These are phyloP conservation scores for Gnathonemus longibarbis DNA, from an alignment of 2,113 vertebrate genomes.

Conservation along the genomic window DNA sequence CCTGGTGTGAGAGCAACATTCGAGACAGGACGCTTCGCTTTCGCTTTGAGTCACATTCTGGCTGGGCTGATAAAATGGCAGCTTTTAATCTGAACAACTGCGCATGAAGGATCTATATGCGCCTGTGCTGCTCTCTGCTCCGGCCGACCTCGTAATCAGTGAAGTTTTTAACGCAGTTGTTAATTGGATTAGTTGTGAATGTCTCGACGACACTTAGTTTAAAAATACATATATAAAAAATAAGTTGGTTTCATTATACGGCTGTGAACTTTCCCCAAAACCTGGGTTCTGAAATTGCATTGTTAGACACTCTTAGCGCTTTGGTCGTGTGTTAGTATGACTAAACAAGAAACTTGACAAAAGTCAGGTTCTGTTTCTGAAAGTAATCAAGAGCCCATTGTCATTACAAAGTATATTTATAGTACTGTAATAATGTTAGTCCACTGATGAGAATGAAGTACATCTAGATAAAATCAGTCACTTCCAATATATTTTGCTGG, in stretches of 20 bases:
- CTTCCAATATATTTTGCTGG: not conserved
- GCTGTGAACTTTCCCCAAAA: not conserved
- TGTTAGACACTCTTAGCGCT: not conserved
- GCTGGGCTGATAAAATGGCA: not conserved
- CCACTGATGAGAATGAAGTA: not conserved
- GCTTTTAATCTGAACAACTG: not conserved
- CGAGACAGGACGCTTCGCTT: not conserved
- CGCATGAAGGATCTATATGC: not conserved
- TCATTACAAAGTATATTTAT: not conserved
- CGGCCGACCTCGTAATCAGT: not conserved
- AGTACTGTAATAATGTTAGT: not conserved
- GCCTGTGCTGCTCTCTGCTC: not conserved
- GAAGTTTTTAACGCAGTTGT: not conserved
- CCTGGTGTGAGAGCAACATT: not conserved
- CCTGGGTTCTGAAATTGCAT: not conserved
- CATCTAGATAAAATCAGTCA: not conserved
- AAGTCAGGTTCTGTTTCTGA: not conserved
- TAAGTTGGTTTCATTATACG: not conserved
- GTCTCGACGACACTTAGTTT: not conserved
- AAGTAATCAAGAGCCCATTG: not conserved
- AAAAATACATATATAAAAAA: too few species aligned
- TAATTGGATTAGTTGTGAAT: not conserved
- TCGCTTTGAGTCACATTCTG: not conserved
- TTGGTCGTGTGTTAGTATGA: not conserved
- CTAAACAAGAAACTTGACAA: not conserved